Conservation (phyloP, 92 coral and sea anemone genomes). For the Porites cylindrica region DNA sequence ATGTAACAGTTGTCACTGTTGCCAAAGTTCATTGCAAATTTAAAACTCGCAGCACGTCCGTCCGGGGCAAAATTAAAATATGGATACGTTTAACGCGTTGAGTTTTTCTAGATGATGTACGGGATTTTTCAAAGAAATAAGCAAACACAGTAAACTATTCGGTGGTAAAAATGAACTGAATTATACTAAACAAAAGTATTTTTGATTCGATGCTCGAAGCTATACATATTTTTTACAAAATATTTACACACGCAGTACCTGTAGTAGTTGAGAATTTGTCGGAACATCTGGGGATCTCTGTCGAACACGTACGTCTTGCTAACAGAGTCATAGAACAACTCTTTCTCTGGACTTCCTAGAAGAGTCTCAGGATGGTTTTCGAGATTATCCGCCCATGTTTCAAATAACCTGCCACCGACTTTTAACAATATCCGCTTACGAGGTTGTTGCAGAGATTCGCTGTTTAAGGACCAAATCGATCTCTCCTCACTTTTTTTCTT, state of each 20-base stretch:
- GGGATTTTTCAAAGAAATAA: neutral
- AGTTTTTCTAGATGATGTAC: neutral
- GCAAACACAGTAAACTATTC: neutral
- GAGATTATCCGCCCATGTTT: slow-evolving; percentile 79
- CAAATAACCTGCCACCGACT: slow-evolving; percentile 81
- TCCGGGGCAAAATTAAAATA: too few relatives aligned
- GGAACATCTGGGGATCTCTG: slow-evolving; percentile 87
- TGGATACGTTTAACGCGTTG: neutral
- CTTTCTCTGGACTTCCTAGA: slow-evolving; percentile 79
- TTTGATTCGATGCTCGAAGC: neutral
- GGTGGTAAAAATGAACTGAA: neutral
- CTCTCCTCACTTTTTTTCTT: neutral
- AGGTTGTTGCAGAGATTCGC: slow-evolving; percentile 11
- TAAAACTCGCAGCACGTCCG: neutral
- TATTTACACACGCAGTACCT: slow-evolving; percentile 33
- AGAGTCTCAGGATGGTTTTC: slow-evolving; percentile 78
- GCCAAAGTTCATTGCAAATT: neutral
- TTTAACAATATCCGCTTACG: slow-evolving; percentile 60
- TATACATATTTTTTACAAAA: neutral
- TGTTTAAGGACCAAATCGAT: slow-evolving; percentile 31
- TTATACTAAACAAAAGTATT: neutral
- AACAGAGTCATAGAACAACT: slow-evolving; percentile 63
- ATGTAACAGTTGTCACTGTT: neutral
- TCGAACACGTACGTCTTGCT: slow-evolving; percentile 81
- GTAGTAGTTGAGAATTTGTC: slow-evolving; percentile 80